Base-by-base conservation (phyloP, 2,888 invertebrate species). In the Callimorpha dominula region DNA sequence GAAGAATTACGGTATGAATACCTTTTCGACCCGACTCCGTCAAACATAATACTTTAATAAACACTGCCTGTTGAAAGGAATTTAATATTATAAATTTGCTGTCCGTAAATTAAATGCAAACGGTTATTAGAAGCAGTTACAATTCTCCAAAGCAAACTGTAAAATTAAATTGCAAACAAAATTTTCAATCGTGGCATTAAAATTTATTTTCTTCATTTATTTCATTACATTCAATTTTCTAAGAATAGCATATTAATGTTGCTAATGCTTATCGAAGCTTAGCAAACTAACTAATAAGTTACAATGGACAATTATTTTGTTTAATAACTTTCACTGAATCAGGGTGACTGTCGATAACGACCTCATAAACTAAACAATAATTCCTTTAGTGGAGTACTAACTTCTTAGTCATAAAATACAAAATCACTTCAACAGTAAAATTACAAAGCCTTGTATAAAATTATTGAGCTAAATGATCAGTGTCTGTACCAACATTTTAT, bases 121-220 rank as follows among this genome's bases (percentile, higher is more conserved):
- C 81, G 78, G 84, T 87, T 82, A 83, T 81, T 82, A 81, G 80
- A 81, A 84, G 72, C 78, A 79, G 83, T 85, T 85, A 81, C 78
- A 75, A 81, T 78, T 80, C 68, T 77, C 75, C 78, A 80, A 79
- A 85, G 77, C 74, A 76, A 78, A 78, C 73, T 66, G 77, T 79
- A 31, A 75, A 81, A 73, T 73, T 74, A 66, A 74, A 75, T 71
- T 78, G 65, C 78, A 80, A 71, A 74, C 79, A 77, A 82, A 79
- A 65, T 31, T 14, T 15, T 20, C 20, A 65, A 46, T 20, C 20
- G 46, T 12, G 11, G 12, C 4, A 6, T 65, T 49, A 65, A 65
- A 65, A 20, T 65, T 65, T 49, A 31, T 11, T 57, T 20, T 20
- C 57, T 57, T 57, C 20, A 65, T 31, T 65, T 40, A 31, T 49